phyloP scores from a whole-genome alignment of 2,797 vertebrate genomes.

The Triplophysa yarkandensis region DNA sequence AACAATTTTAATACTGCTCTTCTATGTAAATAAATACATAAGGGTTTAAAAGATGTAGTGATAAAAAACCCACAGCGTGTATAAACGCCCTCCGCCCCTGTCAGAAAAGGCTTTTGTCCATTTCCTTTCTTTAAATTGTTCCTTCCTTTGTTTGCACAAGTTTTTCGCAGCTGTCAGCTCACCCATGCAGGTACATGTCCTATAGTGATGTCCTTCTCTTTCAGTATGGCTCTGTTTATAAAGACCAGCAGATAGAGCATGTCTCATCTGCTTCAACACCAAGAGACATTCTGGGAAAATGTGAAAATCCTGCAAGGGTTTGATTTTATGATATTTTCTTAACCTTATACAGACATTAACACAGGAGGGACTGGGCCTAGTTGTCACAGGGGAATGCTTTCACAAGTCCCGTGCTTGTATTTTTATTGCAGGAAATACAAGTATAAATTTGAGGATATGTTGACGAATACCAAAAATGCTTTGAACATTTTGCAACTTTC shows the following conservation, averaged over 20 bases:
- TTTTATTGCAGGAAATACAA: too few relatives aligned
- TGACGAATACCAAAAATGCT: too few relatives aligned
- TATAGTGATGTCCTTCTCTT: slow-evolving; percentile 69
- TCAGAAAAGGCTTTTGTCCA: slow-evolving; percentile 5
- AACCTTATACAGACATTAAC: background rate
- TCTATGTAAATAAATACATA: background rate
- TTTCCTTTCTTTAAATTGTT: slow-evolving; percentile 60
- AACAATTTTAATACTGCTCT: background rate
- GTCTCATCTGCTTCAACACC: slow-evolving; percentile 74
- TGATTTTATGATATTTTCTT: background rate
- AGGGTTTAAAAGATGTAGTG: background rate
- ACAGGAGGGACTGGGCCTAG: too few relatives aligned
- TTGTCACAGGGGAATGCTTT: too few relatives aligned
- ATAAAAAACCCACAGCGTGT: background rate
- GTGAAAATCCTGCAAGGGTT: slow-evolving; percentile 68
- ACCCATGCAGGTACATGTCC: slow-evolving; percentile 69
- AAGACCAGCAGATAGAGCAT: slow-evolving; percentile 68
- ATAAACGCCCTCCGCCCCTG: background rate
- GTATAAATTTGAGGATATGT: too few relatives aligned
- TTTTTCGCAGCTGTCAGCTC: slow-evolving; percentile 63
- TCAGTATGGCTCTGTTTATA: slow-evolving; percentile 73
- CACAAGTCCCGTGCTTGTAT: too few relatives aligned
- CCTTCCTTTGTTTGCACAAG: slow-evolving; percentile 68
- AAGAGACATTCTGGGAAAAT: slow-evolving; percentile 68
- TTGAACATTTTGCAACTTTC: too few relatives aligned